These are phyloP conservation scores for Cygnus buccinator DNA, from an alignment of 2,113 vertebrate species.

Conservation along the genomic window DNA sequence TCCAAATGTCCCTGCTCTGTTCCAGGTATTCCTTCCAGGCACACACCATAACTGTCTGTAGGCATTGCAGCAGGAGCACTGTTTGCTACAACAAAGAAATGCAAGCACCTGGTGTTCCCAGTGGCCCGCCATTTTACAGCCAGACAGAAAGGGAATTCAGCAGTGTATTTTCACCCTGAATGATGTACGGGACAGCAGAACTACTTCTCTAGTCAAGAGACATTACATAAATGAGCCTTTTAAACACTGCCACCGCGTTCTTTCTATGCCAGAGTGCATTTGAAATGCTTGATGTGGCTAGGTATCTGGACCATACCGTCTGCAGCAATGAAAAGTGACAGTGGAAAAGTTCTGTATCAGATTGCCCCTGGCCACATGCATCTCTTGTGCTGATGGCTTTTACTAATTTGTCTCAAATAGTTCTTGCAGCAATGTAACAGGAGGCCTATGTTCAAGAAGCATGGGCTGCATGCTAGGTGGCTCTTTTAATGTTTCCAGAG, in stretches of 20 bases:
- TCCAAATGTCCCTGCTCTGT: too few species aligned
- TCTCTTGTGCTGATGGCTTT: background rate
- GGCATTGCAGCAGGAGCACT: background rate
- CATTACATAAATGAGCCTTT: background rate
- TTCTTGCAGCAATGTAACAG: too few species aligned
- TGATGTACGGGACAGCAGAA: background rate
- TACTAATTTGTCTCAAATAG: background rate
- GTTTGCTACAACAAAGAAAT: background rate
- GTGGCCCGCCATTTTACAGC: background rate
- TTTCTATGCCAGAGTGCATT: background rate
- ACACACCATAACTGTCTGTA: too few species aligned
- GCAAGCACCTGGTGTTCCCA: background rate
- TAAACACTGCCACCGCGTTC: background rate
- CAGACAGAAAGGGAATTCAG: background rate
- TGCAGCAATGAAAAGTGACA: background rate
- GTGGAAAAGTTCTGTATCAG: background rate
- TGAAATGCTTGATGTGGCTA: background rate
- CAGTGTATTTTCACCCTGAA: background rate
- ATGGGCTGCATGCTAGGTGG: accelerated
- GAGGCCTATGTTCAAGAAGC: background rate
- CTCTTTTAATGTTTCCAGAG: background rate
- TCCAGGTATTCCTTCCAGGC: too few species aligned
- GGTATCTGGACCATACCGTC: accelerated
- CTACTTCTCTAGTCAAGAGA: background rate
- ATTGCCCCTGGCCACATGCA: background rate